Evolutionary conservation across 2,797 vertebrate species (phyloP).

Genomic region (Sebastes wilsoni): DNA sequence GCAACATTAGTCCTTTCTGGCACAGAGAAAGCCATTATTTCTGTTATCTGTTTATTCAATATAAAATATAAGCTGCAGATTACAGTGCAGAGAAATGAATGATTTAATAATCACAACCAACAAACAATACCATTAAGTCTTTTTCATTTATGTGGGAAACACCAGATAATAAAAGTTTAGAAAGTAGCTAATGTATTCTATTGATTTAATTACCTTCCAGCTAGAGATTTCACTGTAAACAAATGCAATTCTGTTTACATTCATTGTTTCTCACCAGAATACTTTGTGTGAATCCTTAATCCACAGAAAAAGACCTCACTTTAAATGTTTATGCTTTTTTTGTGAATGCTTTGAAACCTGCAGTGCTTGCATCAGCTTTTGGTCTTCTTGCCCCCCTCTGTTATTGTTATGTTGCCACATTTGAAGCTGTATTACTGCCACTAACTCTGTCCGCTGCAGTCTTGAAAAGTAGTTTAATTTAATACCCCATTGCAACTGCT

Average conservation of each 20-base stretch:
- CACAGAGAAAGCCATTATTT: slow-evolving; percentile 23
- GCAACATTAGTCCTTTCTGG: background rate
- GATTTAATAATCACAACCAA: slow-evolving; percentile 31
- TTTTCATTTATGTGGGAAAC: slow-evolving; percentile 33
- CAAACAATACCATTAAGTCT: slow-evolving; percentile 1
- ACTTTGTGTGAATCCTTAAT: background rate
- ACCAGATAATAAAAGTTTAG: slow-evolving; percentile 30
- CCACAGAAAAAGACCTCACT: background rate
- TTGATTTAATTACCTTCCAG: slow-evolving; percentile 17
- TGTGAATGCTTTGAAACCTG: background rate
- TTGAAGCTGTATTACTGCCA: background rate
- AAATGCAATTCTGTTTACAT: background rate
- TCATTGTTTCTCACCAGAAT: background rate
- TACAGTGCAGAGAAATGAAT: slow-evolving; percentile 17
- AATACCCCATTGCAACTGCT: background rate
- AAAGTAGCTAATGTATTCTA: slow-evolving; percentile 16
- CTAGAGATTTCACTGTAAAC: slow-evolving; percentile 1
- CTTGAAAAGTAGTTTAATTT: background rate
- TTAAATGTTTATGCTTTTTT: background rate
- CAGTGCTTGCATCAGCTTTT: background rate
- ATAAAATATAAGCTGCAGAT: slow-evolving; percentile 37
- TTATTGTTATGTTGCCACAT: background rate
- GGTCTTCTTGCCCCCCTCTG: background rate
- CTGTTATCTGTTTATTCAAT: slow-evolving; percentile 25
- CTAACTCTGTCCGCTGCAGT: background rate